Percentiles rank a stretch among this genome's conserved stretches.
These are phyloP conservation scores for Verasper variegatus DNA, from an alignment of 2,113 vertebrate genomes.

Conservation along the genomic window DNA sequence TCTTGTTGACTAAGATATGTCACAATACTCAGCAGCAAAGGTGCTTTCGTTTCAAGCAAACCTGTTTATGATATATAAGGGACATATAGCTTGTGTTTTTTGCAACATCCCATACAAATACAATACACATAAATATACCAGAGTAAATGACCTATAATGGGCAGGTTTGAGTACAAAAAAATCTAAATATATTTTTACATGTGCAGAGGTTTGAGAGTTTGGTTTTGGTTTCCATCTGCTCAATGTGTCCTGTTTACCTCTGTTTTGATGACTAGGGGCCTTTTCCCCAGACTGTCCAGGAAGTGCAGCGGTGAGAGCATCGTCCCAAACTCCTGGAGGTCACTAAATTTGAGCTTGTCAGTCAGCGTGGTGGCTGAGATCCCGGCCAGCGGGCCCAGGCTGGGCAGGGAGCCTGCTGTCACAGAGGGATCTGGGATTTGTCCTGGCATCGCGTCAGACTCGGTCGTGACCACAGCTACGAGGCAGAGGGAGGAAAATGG, in stretches of 20 bases:
- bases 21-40: background rate
- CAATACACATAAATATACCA: too few species aligned
- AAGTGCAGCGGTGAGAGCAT: conserved; percentile 94
- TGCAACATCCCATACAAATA: too few species aligned
- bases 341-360: conserved; percentile 89
- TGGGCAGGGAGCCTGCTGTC: conserved; percentile 91
- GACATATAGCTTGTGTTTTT: too few species aligned
- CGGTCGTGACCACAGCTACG: conserved; percentile 79
- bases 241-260: conserved; percentile 83
- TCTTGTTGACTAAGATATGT: conserved; percentile 43
- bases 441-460: conserved; percentile 95
- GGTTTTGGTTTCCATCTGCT: background rate
- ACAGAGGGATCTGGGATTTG: conserved; percentile 95
- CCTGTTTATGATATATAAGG: too few species aligned
- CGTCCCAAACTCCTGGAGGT: conserved; percentile 91
- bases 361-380: conserved; percentile 91
- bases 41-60: too few species aligned
- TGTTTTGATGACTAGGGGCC: conserved; percentile 89
- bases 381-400: conserved; percentile 89
- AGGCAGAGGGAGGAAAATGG: conserved; percentile 38
- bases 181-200: background rate
- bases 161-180: too few species aligned
- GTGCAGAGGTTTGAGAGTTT: background rate
- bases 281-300: conserved; percentile 91
- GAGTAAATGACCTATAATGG: background rate